Evolutionary conservation across 2,113 vertebrate species (phyloP), one percentile per base, ranked within the genome.

Genomic region (Tenebrosternarchus preto): DNA sequence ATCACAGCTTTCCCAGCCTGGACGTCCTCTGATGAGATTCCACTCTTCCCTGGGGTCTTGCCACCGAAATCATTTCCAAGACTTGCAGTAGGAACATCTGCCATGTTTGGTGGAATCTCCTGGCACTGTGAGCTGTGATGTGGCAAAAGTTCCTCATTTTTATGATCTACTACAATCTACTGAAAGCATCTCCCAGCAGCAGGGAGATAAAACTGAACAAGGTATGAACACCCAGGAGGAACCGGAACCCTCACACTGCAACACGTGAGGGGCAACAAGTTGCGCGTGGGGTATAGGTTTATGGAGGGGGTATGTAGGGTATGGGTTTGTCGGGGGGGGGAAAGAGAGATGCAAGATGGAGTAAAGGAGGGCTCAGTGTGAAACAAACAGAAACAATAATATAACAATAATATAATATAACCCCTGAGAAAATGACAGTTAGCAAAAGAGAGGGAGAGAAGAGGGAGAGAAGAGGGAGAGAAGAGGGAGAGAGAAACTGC

Each of bases 61-160:
- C n/a, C n/a, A n/a, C n/a, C n/a, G n/a, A n/a, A n/a, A n/a, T n/a
- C n/a, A n/a, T 50, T 12, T 50, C 43, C 43, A 2, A 50, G 43
- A 50, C 8, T 9, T 57, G 73, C 81, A 73, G 70, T 63, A 25
- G 59, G 59, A 61, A 25, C 59, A 15, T 25, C 22, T 12, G 59
- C 11, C 19, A n/a, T 1, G 56, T 1, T 3, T 25, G 22, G n/a
- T n/a, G n/a, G n/a, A n/a, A n/a, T 11, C 59, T 25, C 6, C 24
- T 8, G 25, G 22, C 59, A 15, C 43, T 15, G 25, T 8, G 25
- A 22, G 57, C 59, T 25, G 59, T 16, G 22, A 25, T 61, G 59
- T 57, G 56, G n/a, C n/a, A 25, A 3, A 7, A 61, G 11, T 61
- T 61, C 22, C 59, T 61, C 22, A 25, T 61, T 61, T 61, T 25